Conservation (phyloP, 2,888 invertebrate genomes). For the Protophormia terraenovae region DNA sequence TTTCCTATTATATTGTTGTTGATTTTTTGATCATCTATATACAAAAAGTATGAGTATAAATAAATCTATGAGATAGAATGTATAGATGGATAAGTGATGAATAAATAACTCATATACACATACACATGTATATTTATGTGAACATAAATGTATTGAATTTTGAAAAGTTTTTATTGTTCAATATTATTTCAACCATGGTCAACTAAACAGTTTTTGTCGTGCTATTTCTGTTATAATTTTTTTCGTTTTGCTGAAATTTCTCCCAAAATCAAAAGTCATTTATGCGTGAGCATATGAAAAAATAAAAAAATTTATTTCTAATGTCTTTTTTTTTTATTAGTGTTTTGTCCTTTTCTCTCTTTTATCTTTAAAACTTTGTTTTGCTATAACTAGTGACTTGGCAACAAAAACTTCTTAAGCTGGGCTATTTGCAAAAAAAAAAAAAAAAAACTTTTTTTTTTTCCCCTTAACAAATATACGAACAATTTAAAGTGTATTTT, state of each 20-base stretch:
- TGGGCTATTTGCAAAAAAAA: background rate
- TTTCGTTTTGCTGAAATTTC: background rate
- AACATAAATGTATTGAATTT: conserved; percentile 34
- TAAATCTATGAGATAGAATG: background rate
- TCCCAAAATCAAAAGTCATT: conserved; percentile 32
- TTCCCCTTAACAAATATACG: background rate
- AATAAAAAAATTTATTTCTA: background rate
- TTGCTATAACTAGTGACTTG: background rate
- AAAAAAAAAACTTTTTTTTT: background rate
- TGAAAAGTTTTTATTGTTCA: conserved; percentile 51
- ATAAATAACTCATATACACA: conserved; percentile 1
- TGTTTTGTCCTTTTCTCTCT: background rate
- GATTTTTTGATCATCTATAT: background rate
- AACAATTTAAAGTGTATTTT: background rate
- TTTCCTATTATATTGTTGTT: background rate
- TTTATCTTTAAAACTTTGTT: background rate
- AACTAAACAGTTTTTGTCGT: conserved; percentile 26
- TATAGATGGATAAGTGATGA: background rate
- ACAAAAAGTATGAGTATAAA: background rate
- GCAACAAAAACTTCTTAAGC: background rate
- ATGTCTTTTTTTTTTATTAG: background rate
- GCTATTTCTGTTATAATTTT: background rate
- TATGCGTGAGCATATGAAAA: conserved; percentile 36
- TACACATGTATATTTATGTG: background rate
- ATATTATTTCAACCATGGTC: conserved; percentile 38